Base-by-base conservation (phyloP, 2,113 vertebrate species). In the Psephotus haematonotus region DNA sequence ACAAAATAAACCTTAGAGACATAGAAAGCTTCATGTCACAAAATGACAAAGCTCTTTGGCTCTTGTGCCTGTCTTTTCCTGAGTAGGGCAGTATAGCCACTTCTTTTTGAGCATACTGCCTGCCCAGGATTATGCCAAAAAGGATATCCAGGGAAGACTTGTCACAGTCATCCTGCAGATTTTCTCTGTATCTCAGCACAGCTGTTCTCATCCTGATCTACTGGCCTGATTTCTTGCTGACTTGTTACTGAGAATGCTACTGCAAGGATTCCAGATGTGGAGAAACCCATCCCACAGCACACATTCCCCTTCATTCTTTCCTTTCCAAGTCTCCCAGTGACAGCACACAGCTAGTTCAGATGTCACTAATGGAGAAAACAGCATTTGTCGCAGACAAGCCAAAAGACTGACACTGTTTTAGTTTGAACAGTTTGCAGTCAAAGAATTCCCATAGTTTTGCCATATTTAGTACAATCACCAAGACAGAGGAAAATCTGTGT, bases 131-230 rank as follows among this genome's bases (percentile, higher is more conserved):
- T 68, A 93, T 64, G 35, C 47, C 80, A 89, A 88, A 90, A 24
- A 76, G 72, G 90, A 80, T 86, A 37, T 92, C 41, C n/a, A 55
- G 46, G 44, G 37, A 88, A 86, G 18, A 13, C 37, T 88, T 46
- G 33, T 81, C 46, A 85, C 57, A 92, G 60, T 44, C 55, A 71
- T 55, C 35, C 69, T 3, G 5, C 24, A 84, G 62, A 91, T 84
- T 82, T 92, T 57, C 72, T 72, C 59, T 82, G 22, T 59, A 41
- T 89, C 67, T 92, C 82, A 74, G 70, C 5, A 9, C 80, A 95
- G 88, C 77, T 96, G 74, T 82, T 95, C 59, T 50, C 41, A 89
- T 82, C 83, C 75, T 96, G 86, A 94, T 88, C 90, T 89, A 85
- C 93, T 77, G 76, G 74, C 59, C 94, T 46, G 15, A 64, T 91